Evolutionary conservation across 2,888 invertebrate species (phyloP).

Genomic region (Mechanitis messenoides): DNA sequence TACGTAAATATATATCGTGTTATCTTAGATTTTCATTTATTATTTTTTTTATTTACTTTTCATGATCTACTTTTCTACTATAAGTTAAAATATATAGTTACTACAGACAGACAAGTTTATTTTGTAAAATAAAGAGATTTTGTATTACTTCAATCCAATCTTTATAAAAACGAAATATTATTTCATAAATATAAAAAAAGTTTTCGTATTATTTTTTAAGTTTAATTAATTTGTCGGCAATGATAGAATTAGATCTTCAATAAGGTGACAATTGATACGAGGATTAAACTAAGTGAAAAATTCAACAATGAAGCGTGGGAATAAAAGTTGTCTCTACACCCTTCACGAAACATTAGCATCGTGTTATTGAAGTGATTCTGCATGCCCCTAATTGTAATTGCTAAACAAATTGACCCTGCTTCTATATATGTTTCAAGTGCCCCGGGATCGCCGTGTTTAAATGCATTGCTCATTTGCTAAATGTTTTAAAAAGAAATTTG

Average conservation of each 20-base stretch:
- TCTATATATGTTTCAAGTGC: constrained; percentile 29
- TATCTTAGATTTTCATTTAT: neutral
- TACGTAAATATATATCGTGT: constrained; percentile 3
- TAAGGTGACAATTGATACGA: neutral
- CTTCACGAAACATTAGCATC: constrained; percentile 41
- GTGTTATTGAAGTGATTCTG: constrained; percentile 35
- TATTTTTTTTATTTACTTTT: neutral
- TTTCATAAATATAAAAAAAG: too few species aligned
- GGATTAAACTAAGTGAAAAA: constrained; percentile 9
- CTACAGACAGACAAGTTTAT: too few species aligned
- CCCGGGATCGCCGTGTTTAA: constrained; percentile 17
- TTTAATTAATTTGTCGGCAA: neutral
- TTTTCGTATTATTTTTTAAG: constrained; percentile 11
- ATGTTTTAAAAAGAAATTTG: neutral
- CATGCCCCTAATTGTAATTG: constrained; percentile 49
- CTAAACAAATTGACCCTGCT: constrained; percentile 41
- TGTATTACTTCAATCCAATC: too few species aligned
- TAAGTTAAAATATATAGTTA: too few species aligned
- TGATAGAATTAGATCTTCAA: neutral
- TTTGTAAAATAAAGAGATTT: too few species aligned
- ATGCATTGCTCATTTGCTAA: constrained; percentile 1
- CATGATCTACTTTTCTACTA: too few species aligned
- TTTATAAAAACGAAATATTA: too few species aligned
- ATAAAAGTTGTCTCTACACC: constrained; percentile 38
- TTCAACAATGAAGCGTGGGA: constrained; percentile 46